Base-by-base conservation (phyloP, 2,113 vertebrate species). In the Perca schrenkii region DNA sequence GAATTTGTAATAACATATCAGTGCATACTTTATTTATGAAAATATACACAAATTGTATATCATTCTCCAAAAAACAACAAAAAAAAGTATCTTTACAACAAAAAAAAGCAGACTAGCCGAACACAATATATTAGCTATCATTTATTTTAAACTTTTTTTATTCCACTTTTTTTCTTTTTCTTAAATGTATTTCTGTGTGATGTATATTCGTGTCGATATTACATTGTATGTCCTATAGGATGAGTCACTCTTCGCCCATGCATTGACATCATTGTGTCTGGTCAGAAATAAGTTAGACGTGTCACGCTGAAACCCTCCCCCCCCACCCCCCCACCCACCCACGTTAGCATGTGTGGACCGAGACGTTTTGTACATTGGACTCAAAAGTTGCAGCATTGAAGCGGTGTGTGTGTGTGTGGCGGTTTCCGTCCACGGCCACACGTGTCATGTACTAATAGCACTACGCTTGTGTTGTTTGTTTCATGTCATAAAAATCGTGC, bases 1-100 rank as follows among this genome's bases (percentile, higher is more conserved):
- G 95, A 96, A 95, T 96, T 96, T 96, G 94, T 96, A 97, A 95
- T 95, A 97, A 97, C 97, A 97, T 96, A 94, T 97, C 96, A 97
- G 97, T 97, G 97, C 97, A 97, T 97, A 97, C 96, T 97, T 97
- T 97, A 96, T 95, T 96, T 97, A 97, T 96, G 97, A 98, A 97
- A 97, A 97, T 97, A 97, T 97, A 97, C 97, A 98, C 96, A 96
- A 96, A 96, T 94, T 97, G 96, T 96, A 97, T 97, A 96, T 97
- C 97, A 97, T 97, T 96, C 96, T 97, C 96, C 93, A 95, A 96
- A 96, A 96, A 96, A 91, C 8, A 95, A 94, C 90, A 94, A 88
- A 90, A 90, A 40, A 91, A 85, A 84, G 34, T 83, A 90, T 94
- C 90, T 94, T 92, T 96, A 97, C 95, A 95, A 95, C 95, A 95